phyloP scores from a whole-genome alignment of 2,113 vertebrate species.

The Nothocercus nigrocapillus region DNA sequence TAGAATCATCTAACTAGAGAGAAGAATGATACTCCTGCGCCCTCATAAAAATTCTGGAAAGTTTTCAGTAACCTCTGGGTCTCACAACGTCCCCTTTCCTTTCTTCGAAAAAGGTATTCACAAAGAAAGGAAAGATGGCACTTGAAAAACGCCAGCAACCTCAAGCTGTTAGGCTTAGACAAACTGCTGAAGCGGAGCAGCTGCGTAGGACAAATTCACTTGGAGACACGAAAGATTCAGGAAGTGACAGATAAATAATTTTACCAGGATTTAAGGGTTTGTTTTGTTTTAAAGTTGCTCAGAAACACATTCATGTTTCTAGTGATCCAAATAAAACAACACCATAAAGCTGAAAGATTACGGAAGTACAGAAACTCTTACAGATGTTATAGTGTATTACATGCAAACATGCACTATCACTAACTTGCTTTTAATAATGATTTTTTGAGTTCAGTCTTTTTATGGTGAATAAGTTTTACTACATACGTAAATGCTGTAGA shows the following conservation, averaged over 20 bases:
- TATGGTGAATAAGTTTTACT: neutral
- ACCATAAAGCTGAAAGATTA: neutral
- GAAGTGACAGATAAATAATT: neutral
- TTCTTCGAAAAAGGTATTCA: neutral
- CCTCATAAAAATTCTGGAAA: neutral
- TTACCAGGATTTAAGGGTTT: neutral
- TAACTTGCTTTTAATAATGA: neutral
- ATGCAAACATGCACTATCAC: neutral
- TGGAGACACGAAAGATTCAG: neutral
- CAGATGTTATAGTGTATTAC: neutral
- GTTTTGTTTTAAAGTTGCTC: neutral
- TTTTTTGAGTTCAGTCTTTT: neutral
- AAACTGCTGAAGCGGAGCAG: neutral
- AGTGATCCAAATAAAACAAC: neutral
- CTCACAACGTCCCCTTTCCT: neutral
- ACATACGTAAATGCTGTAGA: neutral
- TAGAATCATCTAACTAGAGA: neutral
- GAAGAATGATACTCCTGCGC: neutral
- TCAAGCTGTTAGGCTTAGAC: neutral
- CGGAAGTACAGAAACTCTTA: neutral
- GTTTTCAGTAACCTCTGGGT: neutral
- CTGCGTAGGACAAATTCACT: neutral
- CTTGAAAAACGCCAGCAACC: neutral
- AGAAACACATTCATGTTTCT: fast-evolving
- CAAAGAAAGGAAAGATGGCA: neutral